Evolutionary conservation across 2,888 invertebrate species (phyloP).

Genomic region (Psylliodes chrysocephalus): DNA sequence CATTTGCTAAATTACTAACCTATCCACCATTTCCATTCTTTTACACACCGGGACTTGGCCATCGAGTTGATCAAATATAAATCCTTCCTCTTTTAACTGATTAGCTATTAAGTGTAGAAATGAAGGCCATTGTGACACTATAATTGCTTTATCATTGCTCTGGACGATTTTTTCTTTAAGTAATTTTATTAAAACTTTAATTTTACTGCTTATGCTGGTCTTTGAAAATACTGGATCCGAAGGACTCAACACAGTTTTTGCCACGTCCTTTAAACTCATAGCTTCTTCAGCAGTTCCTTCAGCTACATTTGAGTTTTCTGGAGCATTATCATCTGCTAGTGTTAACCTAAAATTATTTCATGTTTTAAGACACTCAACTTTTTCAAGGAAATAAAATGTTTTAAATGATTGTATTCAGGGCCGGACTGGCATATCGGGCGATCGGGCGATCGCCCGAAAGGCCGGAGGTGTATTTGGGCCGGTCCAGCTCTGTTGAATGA

Average conservation of each 20-base stretch:
- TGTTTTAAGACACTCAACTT: no score
- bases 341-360: constrained; percentile 11
- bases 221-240: constrained; percentile 78
- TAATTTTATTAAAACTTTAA: constrained; percentile 46
- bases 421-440: no score
- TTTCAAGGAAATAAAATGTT: no score
- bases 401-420: no score
- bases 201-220: constrained; percentile 72
- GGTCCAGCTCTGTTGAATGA: no score
- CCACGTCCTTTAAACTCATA: constrained; percentile 68
- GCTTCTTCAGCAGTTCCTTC: constrained; percentile 49
- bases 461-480: no score
- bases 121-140: constrained; percentile 95
- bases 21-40: constrained; percentile 75
- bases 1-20: no score
- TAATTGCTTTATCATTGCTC: constrained; percentile 76
- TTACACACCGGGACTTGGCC: constrained; percentile 80
- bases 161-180: constrained; percentile 66
- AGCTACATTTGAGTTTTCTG: constrained; percentile 46
- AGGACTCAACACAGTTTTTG: constrained; percentile 72
- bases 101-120: constrained; percentile 78
- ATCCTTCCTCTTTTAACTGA: constrained; percentile 68
- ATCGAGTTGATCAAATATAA: constrained; percentile 75
- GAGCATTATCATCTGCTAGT: not conserved
- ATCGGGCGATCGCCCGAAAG: no score